Evolutionary conservation across 1,140 invertebrate species (phyloP).

Genomic region (Drosophila jambulina): DNA sequence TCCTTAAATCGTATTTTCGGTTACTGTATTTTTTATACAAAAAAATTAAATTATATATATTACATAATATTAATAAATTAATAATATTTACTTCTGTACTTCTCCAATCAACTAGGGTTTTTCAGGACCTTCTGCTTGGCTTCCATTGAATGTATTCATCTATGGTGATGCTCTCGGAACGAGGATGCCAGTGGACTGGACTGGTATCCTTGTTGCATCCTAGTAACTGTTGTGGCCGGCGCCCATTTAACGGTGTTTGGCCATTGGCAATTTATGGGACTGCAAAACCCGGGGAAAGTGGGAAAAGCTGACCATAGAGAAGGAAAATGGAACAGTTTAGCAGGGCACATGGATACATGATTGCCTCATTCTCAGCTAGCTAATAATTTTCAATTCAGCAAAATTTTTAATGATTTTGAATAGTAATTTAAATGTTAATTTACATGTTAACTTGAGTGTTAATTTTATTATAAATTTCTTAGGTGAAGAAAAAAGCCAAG

Average conservation of each 20-base stretch:
- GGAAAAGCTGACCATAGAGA: background rate
- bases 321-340: background rate
- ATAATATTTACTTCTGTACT: background rate
- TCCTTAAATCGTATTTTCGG: background rate
- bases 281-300: slow-evolving; percentile 3
- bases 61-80: background rate
- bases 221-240: slow-evolving; percentile 47
- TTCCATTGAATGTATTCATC: background rate
- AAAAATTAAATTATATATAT: background rate
- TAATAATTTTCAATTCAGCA: background rate
- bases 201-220: slow-evolving; percentile 21
- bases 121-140: background rate
- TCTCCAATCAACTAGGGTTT: background rate
- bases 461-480: slow-evolving; percentile 7
- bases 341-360: background rate
- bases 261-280: slow-evolving; percentile 75
- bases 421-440: background rate
- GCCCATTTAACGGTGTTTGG: slow-evolving; percentile 79
- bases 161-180: too few relatives aligned
- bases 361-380: background rate
- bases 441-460: background rate
- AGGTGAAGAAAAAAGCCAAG: background rate
- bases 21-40: background rate
- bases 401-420: background rate
- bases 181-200: background rate